These are phyloP conservation scores for Neelides sp. DNA, from an alignment of 1,140 invertebrate species.

Conservation along the genomic window DNA sequence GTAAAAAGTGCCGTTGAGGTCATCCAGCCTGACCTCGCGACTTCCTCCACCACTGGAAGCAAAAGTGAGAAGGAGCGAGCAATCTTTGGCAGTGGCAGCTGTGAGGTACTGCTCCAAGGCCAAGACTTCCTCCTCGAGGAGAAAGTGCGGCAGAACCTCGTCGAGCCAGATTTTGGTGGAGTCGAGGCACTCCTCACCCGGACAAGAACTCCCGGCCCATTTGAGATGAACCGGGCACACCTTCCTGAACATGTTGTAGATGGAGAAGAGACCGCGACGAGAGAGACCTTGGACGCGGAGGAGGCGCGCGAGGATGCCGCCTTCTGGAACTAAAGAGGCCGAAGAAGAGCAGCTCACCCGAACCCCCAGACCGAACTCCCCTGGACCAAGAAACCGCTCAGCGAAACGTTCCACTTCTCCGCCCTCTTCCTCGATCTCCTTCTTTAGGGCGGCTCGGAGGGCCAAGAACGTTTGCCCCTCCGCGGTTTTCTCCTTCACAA, in stretches of 20 bases:
- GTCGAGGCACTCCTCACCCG: slow-evolving; percentile 8
- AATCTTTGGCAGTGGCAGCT: slow-evolving; percentile 43
- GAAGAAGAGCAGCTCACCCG: no score
- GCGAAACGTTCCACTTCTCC: no score
- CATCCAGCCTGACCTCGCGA: slow-evolving; percentile 31
- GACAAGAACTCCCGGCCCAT: slow-evolving; percentile 7
- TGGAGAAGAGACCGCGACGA: slow-evolving; percentile 23
- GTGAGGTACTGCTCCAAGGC: slow-evolving; percentile 41
- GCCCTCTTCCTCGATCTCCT: no score
- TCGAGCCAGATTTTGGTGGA: slow-evolving; percentile 21
- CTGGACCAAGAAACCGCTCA: no score
- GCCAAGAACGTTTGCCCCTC: no score
- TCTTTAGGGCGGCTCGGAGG: no score
- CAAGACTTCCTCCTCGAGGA: slow-evolving; percentile 24
- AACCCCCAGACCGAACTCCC: no score
- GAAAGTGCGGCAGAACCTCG: slow-evolving; percentile 2
- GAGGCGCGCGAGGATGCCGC: slow-evolving; percentile 34
- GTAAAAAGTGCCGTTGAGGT: slow-evolving; percentile 36
- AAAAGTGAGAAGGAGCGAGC: slow-evolving; percentile 45
- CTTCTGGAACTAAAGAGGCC: no score
- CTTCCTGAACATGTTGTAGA: slow-evolving; percentile 33
- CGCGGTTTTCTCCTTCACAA: no score
- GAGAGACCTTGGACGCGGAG: slow-evolving; percentile 34
- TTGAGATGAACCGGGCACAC: slow-evolving; percentile 21
- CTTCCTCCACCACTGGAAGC: slow-evolving; percentile 12